These are phyloP conservation scores for Chrysomallon squamiferum DNA, from an alignment of 1,140 invertebrate genomes.

Conservation along the genomic window DNA sequence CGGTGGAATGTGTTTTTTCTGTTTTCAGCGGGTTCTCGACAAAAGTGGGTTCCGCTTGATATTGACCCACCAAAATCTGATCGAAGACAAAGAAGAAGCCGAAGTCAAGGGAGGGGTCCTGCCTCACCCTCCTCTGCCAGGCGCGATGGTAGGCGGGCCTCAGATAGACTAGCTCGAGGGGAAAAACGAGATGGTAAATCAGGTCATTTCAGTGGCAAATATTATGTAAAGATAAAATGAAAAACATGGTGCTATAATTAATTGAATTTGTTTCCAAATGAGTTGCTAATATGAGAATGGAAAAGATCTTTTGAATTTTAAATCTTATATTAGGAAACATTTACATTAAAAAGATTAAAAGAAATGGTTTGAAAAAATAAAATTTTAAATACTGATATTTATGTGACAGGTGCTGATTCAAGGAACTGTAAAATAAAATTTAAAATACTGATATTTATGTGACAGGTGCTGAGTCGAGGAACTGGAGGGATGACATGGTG, in stretches of 20 bases:
- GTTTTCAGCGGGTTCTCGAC: slow-evolving; percentile 35
- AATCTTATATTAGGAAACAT: no score
- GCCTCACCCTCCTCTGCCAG: slow-evolving; percentile 19
- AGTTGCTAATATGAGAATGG: no score
- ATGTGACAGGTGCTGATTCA: slow-evolving; percentile 46
- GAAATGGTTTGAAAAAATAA: no score
- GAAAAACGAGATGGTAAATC: slow-evolving; percentile 25
- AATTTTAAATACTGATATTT: no score
- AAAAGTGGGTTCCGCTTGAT: slow-evolving; percentile 57
- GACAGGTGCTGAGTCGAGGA: slow-evolving; percentile 45
- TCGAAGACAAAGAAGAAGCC: slow-evolving; percentile 37
- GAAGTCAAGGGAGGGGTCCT: slow-evolving; percentile 43
- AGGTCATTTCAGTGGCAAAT: not conserved
- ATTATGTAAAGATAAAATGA: not conserved
- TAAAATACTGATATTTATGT: no score
- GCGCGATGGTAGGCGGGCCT: slow-evolving; percentile 22
- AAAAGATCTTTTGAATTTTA: no score
- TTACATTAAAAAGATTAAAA: no score
- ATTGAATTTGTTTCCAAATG: not conserved
- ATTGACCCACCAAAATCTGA: slow-evolving; percentile 53
- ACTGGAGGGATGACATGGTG: slow-evolving; percentile 48
- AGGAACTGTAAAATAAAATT: no score
- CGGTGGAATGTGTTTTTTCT: not conserved
- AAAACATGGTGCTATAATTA: not conserved
- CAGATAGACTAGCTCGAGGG: slow-evolving; percentile 23